Percentiles rank a stretch among this genome's conserved stretches.
Conservation (phyloP, 2,888 invertebrate species). For the Drosophila monieri region DNA sequence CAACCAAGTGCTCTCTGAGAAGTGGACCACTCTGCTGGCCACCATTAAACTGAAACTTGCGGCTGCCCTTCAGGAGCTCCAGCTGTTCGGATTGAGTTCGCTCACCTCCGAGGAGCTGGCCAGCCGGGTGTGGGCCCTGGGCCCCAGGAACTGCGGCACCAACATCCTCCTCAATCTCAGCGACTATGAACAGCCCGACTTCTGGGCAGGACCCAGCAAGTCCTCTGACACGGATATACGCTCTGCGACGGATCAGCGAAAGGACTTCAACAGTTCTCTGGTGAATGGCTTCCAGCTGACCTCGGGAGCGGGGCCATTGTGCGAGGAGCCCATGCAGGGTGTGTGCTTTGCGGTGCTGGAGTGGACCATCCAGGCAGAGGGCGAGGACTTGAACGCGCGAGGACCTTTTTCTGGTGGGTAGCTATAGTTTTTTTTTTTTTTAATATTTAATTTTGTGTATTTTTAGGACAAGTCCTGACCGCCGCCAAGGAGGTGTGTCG, state of each 20-base stretch:
- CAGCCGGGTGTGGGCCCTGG: constrained; percentile 94
- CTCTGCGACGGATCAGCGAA: constrained; percentile 84
- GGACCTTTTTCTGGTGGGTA: constrained; percentile 85
- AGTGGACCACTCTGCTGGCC: constrained; percentile 63
- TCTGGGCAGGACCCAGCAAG: constrained; percentile 84
- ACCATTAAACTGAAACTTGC: constrained; percentile 86
- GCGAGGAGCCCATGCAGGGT: constrained; percentile 98
- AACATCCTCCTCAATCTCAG: constrained; percentile 95
- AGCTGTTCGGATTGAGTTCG: constrained; percentile 84
- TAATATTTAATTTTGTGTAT: not conserved
- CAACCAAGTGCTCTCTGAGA: constrained; percentile 74
- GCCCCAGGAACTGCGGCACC: constrained; percentile 94
- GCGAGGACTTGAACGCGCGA: constrained; percentile 82
- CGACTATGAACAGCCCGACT: constrained; percentile 86
- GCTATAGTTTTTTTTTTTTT: too few relatives aligned
- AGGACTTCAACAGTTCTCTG: constrained; percentile 90
- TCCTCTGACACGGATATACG: constrained; percentile 71
- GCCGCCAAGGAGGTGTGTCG: constrained; percentile 94
- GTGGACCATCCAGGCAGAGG: constrained; percentile 87
- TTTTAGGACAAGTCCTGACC: constrained; percentile 94
- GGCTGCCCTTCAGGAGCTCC: constrained; percentile 86
- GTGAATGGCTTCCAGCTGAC: constrained; percentile 95
- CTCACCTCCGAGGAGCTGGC: constrained; percentile 84
- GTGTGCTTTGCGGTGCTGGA: constrained; percentile 95
- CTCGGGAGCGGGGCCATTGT: constrained; percentile 95